Evolutionary conservation across 2,113 vertebrate species (phyloP).

Genomic region (chimpanzee (Pan troglodytes)): NHGRI_mPanTro3-v2.1_pri NC_072421.2:48029501-48030000

Average conservation of each 20-base stretch:
- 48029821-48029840: neutral
- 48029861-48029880: constrained; percentile 21
- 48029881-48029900: neutral
- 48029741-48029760: neutral
- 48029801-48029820: neutral
- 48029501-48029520: too few relatives aligned
- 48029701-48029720: neutral
- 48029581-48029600: neutral
- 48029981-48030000: constrained; percentile 35
- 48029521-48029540: neutral
- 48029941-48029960: neutral
- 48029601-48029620: neutral
- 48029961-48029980: constrained; percentile 8
- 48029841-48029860: neutral
- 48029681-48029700: neutral
- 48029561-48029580: neutral
- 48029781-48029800: constrained; percentile 9
- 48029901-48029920: neutral
- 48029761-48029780: neutral
- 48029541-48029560: neutral
- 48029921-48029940: neutral
- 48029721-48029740: neutral
- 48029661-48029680: neutral
- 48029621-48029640: neutral
- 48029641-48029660: neutral